Evolutionary conservation across 2,797 vertebrate genomes (phyloP).

Genomic region (Steatocranus sp.): DNA sequence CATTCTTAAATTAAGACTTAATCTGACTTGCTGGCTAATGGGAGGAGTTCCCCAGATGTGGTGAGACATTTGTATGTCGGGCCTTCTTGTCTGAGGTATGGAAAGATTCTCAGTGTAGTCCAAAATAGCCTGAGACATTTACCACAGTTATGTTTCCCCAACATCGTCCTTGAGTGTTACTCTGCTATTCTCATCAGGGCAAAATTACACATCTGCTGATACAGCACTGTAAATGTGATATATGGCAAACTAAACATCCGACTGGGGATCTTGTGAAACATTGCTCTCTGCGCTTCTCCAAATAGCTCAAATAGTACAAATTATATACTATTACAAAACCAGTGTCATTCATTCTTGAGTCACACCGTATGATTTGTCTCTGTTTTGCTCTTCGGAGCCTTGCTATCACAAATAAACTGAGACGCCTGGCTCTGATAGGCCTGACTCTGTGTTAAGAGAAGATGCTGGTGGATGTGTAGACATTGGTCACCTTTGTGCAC

Average conservation of each 20-base stretch:
- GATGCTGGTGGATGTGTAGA: conserved; percentile 34
- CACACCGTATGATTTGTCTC: not conserved
- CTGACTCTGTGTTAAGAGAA: conserved; percentile 55
- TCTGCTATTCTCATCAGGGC: conserved; percentile 9
- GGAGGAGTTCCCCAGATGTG: conserved; percentile 51
- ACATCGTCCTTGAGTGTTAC: conserved; percentile 2
- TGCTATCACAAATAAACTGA: conserved; percentile 47
- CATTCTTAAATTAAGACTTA: conserved; percentile 7
- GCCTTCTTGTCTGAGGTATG: conserved; percentile 55
- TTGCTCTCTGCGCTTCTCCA: not conserved
- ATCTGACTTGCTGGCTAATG: conserved; percentile 19
- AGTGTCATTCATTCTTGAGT: conserved; percentile 9
- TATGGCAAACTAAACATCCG: conserved; percentile 9
- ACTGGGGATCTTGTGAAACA: not conserved
- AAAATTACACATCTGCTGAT: conserved; percentile 10
- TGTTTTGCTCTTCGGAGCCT: conserved; percentile 20
- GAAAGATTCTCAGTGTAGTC: conserved; percentile 51
- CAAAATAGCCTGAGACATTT: conserved; percentile 52
- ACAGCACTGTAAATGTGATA: not conserved
- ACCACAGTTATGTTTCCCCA: conserved; percentile 60
- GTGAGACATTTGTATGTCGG: conserved; percentile 41
- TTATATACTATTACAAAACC: conserved; percentile 22
- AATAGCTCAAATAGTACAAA: conserved; percentile 12
- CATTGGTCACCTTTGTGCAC: conserved; percentile 45
- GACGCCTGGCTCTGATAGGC: conserved; percentile 47